phyloP scores from a whole-genome alignment of 2,113 vertebrate species.

The Podarcis muralis region DNA sequence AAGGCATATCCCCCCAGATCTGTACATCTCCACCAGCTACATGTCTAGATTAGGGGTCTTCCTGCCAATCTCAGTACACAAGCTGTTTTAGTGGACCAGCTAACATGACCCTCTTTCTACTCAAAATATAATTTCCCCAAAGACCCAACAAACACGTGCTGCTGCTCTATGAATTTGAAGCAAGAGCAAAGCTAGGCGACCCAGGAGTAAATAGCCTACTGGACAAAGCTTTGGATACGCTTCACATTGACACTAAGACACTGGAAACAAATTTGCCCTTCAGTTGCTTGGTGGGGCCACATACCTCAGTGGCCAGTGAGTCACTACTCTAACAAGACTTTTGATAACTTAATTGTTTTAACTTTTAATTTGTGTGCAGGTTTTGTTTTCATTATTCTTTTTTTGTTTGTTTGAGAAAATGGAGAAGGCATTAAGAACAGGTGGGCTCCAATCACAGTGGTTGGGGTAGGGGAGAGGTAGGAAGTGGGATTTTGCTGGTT shows the following conservation, averaged over 20 bases:
- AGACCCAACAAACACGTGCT: slow-evolving; percentile 86
- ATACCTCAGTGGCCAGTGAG: too few relatives aligned
- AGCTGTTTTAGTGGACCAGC: background rate
- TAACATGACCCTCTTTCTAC: background rate
- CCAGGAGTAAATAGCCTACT: slow-evolving; percentile 80
- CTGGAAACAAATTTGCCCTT: slow-evolving; percentile 74
- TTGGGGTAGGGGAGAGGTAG: too few relatives aligned
- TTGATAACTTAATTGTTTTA: too few relatives aligned
- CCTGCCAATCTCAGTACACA: too few relatives aligned
- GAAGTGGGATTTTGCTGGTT: too few relatives aligned
- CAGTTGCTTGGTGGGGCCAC: slow-evolving; percentile 81
- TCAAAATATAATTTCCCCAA: slow-evolving; percentile 76
- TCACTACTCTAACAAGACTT: too few relatives aligned
- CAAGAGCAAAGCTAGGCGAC: slow-evolving; percentile 87
- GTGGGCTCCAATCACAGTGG: too few relatives aligned
- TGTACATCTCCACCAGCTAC: background rate
- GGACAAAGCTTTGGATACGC: slow-evolving; percentile 85
- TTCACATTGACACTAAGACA: slow-evolving; percentile 81
- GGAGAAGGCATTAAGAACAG: too few relatives aligned
- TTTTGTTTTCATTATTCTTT: too few relatives aligned
- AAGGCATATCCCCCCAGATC: background rate
- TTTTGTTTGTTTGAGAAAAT: too few relatives aligned
- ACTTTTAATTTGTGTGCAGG: too few relatives aligned
- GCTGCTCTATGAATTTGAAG: slow-evolving; percentile 93
- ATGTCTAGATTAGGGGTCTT: too few relatives aligned